Evolutionary conservation across 1,140 invertebrate species (phyloP).

Genomic region (Temnothorax longispinosus): DNA sequence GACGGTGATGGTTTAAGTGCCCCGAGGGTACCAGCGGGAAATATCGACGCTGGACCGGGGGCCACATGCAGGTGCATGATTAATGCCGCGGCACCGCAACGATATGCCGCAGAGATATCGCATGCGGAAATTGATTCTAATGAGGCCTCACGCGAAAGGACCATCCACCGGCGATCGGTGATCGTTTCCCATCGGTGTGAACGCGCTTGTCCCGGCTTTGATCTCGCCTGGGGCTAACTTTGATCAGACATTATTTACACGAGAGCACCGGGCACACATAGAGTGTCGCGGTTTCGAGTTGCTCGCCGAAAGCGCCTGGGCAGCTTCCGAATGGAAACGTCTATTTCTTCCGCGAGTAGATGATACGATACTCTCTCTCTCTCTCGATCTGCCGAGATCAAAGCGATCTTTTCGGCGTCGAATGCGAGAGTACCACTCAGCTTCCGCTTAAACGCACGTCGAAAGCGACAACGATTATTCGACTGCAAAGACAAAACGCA

Average conservation of each 20-base stretch:
- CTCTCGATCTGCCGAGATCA: background rate
- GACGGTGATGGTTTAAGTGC: slow-evolving; percentile 26
- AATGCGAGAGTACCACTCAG: background rate
- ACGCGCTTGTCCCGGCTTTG: slow-evolving; percentile 13
- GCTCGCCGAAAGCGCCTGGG: background rate
- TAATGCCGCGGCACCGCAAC: slow-evolving; percentile 34
- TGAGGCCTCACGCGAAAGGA: slow-evolving; percentile 24
- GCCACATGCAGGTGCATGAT: slow-evolving; percentile 40
- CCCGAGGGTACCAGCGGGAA: slow-evolving; percentile 21
- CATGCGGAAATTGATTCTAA: slow-evolving; percentile 48
- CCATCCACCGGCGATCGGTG: slow-evolving; percentile 6
- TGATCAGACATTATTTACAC: slow-evolving; percentile 45
- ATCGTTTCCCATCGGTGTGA: slow-evolving; percentile 29
- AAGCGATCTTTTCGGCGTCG: background rate
- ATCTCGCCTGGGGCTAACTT: slow-evolving; percentile 31
- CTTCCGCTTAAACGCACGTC: background rate
- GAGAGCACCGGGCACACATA: background rate
- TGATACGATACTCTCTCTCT: background rate
- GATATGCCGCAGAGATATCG: slow-evolving; percentile 32
- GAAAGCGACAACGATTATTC: background rate
- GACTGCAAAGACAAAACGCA: background rate
- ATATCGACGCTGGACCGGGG: slow-evolving; percentile 28
- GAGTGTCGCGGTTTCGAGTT: slow-evolving; percentile 16
- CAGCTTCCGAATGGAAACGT: slow-evolving; percentile 19
- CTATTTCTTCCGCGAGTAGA: slow-evolving; percentile 31